Conservation (phyloP, 2,797 vertebrate species). For the Lepilemur ruficaudatus region DNA sequence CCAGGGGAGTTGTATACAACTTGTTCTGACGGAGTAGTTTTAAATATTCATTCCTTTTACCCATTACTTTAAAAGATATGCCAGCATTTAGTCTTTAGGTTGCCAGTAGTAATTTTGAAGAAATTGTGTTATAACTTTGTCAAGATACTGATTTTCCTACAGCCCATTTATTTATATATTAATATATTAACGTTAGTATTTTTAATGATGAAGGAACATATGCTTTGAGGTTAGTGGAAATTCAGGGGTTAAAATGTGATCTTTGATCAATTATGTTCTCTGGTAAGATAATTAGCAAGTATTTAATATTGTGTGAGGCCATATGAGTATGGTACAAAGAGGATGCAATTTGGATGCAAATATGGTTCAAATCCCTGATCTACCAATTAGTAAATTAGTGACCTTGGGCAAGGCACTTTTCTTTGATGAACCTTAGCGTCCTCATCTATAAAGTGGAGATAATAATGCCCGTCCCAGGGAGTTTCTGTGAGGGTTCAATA, state of each 20-base stretch:
- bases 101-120: slow-evolving; percentile 66
- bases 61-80: slow-evolving; percentile 64
- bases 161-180: slow-evolving; percentile 28
- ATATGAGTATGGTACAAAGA: neutral
- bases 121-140: slow-evolving; percentile 56
- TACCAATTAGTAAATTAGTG: neutral
- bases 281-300: slow-evolving; percentile 30
- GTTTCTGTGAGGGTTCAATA: neutral
- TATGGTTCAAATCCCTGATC: neutral
- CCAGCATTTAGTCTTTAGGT: slow-evolving; percentile 59
- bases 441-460: neutral
- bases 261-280: neutral
- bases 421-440: neutral
- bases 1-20: slow-evolving; percentile 74
- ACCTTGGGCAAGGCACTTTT: slow-evolving; percentile 13
- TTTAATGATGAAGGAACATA: slow-evolving; percentile 47
- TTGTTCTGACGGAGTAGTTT: slow-evolving; percentile 67
- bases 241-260: neutral
- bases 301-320: neutral
- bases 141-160: slow-evolving; percentile 42
- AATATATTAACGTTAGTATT: slow-evolving; percentile 27
- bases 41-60: slow-evolving; percentile 76
- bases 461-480: neutral
- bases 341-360: neutral
- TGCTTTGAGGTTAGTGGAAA: slow-evolving; percentile 27